Base-by-base conservation (phyloP, 2,888 invertebrate genomes). In the Dromius quadrimaculatus region DNA sequence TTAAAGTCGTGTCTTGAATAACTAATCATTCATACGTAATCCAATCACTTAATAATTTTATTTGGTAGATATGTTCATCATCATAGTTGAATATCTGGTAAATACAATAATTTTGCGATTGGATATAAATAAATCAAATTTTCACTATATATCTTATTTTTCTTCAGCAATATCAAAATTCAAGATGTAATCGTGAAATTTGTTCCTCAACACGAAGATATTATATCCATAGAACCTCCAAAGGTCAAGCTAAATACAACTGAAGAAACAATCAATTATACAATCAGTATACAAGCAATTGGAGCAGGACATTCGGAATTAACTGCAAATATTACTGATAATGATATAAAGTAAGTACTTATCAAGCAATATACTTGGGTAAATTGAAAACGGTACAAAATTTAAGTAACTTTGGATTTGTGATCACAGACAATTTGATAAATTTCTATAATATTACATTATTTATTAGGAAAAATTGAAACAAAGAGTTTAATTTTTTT, bases 221-320 rank as follows among this genome's bases (percentile, higher is more conserved):
- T 70, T 1, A 50, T 70, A 19, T 50, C 61, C 74, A 79, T 89
- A 32, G 80, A 83, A 0, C 90, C 90, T 0, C 74, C 81, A 0
- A 79, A 78, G 1, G 78, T 88, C 1, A 80, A 79, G 32, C 54
- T 79, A 65, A 71, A 71, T 15, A 68, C 54, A 22, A 22, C 68
- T 4, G 32, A 63, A 63, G 70, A 72, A 32, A 75, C 73, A 64
- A 65, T 32, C 3, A 65, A 69, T 61, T 83, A 87, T 73, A 82
- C 84, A 9, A 82, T 92, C 36, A 84, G 83, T 76, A 84, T 89
- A 0, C 83, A 85, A 61, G 92, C 89, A 11, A 84, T 85, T 32
- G 86, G 84, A 19, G 89, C 92, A 0, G 92, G 93, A 43, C 88
- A 89, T 77, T 86, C 90, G 0, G 87, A 88, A 71, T 84, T 92